phyloP scores from a whole-genome alignment of 92 coral and sea anemone species.

The Phenganax marumi region DNA sequence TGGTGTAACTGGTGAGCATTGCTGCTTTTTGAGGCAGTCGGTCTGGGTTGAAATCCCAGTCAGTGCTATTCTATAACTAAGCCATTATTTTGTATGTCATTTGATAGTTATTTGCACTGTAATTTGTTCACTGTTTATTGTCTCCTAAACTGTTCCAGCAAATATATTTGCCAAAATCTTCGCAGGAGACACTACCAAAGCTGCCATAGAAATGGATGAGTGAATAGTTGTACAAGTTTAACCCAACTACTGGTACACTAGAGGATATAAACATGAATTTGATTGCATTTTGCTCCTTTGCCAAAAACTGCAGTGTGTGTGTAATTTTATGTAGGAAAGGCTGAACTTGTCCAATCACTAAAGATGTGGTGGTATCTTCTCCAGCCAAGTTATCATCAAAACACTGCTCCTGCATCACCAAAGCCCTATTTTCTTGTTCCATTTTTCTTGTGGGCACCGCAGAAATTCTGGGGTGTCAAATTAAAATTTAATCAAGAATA shows the following conservation, averaged over 20 bases:
- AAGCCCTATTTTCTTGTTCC: slow-evolving; percentile 17
- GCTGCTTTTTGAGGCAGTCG: background rate
- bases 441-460: slow-evolving; percentile 35
- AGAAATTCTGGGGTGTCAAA: slow-evolving; percentile 26
- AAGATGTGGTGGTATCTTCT: slow-evolving; percentile 24
- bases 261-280: background rate
- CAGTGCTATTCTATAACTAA: background rate
- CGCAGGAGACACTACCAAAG: slow-evolving; percentile 12
- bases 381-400: slow-evolving; percentile 1
- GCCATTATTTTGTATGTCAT: too few relatives aligned
- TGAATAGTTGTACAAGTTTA: background rate
- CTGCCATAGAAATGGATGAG: slow-evolving; percentile 3
- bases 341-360: background rate
- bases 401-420: slow-evolving; percentile 19
- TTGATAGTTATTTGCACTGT: background rate
- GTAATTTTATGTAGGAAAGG: background rate
- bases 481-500: slow-evolving; percentile 2
- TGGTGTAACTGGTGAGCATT: background rate
- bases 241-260: background rate
- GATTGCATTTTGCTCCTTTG: background rate
- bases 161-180: background rate
- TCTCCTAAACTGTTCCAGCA: background rate
- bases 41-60: slow-evolving; percentile 12
- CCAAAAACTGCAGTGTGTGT: background rate
- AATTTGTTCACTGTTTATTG: background rate